These are phyloP conservation scores for Festucalex cinctus DNA, from an alignment of 2,113 vertebrate genomes.

Conservation along the genomic window DNA sequence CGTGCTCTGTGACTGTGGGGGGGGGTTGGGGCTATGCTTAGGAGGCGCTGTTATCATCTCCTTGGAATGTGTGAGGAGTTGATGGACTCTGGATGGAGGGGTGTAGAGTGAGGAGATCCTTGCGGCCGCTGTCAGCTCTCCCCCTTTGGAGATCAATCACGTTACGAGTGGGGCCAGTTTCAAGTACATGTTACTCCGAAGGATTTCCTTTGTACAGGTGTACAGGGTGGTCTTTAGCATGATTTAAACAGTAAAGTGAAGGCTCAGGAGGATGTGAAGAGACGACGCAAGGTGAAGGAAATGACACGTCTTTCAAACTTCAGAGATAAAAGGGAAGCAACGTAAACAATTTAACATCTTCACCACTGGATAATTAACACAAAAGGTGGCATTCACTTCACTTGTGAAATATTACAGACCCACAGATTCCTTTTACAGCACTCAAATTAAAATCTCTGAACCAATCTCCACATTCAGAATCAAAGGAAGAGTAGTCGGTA, in stretches of 20 bases:
- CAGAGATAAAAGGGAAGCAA: slow-evolving; percentile 7
- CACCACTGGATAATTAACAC: not conserved
- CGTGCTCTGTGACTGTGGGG: slow-evolving; percentile 22
- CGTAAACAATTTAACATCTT: not conserved
- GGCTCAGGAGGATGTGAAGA: not conserved
- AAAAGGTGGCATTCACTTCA: not conserved
- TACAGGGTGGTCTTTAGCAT: not conserved
- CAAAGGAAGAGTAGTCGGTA: too few relatives aligned
- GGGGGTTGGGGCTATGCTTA: slow-evolving; percentile 3
- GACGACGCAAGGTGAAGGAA: slow-evolving; percentile 15
- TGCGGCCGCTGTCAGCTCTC: slow-evolving; percentile 13
- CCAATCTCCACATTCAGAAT: too few relatives aligned
- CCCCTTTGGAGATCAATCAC: slow-evolving; percentile 6
- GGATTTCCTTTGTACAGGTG: not conserved
- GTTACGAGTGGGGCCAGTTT: not conserved
- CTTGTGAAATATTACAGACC: not conserved
- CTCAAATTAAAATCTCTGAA: too few relatives aligned
- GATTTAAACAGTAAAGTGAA: not conserved
- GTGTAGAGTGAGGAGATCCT: slow-evolving; percentile 30
- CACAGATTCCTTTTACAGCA: not conserved
- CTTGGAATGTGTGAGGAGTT: slow-evolving; percentile 60
- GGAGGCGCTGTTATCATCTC: slow-evolving; percentile 53
- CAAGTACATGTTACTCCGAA: not conserved
- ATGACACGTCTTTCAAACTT: slow-evolving; percentile 3
- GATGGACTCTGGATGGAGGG: slow-evolving; percentile 34